phyloP scores from a whole-genome alignment of 2,113 vertebrate genomes.

The Tupaia chinensis region DNA sequence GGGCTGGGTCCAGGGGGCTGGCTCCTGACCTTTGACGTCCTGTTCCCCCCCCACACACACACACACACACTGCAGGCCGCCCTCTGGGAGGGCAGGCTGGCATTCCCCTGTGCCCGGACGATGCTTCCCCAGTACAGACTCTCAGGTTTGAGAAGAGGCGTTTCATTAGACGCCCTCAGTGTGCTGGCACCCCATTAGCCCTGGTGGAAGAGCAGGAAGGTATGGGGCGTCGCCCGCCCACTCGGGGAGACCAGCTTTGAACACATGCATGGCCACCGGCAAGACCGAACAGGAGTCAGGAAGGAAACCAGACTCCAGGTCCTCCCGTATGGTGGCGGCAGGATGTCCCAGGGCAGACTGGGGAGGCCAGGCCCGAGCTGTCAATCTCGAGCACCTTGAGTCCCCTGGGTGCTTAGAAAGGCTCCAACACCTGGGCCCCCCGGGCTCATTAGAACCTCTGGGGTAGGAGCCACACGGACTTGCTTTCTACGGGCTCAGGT shows the following conservation, averaged over 20 bases:
- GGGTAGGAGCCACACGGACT: neutral
- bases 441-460: neutral
- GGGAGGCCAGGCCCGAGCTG: no score
- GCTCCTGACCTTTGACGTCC: no score
- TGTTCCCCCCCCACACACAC: no score
- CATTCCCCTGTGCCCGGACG: no score
- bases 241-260: conserved; percentile 55
- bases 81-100: neutral
- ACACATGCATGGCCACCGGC: neutral
- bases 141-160: neutral
- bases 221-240: neutral
- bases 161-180: neutral
- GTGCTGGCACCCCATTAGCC: neutral
- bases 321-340: accelerated
- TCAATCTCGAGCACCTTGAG: neutral
- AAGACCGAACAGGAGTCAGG: conserved; percentile 40
- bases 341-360: neutral
- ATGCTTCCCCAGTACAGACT: neutral
- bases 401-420: neutral
- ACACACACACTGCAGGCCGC: no score
- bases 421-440: no score
- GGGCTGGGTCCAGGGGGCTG: no score
- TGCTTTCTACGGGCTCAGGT: neutral
- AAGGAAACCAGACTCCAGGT: conserved; percentile 37
- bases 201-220: neutral